A percentile compares a stretch with the other conserved stretches of the same genome.
Evolutionary conservation across 2,113 vertebrate species (phyloP).

Genomic region (Marcusenius ussheri): DNA sequence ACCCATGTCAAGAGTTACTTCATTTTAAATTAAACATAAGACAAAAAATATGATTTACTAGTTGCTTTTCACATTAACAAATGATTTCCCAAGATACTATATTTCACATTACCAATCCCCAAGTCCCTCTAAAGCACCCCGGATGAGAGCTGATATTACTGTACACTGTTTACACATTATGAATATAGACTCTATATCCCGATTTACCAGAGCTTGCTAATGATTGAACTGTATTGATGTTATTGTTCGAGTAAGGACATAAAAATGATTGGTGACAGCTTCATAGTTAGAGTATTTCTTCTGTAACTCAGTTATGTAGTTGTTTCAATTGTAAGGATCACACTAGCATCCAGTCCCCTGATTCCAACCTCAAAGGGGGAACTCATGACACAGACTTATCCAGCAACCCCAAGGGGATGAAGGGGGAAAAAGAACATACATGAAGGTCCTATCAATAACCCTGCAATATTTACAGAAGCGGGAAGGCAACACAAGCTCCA

Average conservation of each 20-base stretch:
- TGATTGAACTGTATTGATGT: not conserved
- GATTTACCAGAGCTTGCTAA: not conserved
- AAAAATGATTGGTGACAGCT: not conserved
- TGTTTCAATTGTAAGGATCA: not conserved
- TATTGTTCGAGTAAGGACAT: not conserved
- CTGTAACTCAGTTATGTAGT: not conserved
- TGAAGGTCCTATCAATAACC: conserved; percentile 67
- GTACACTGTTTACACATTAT: not conserved
- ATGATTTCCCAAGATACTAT: not conserved
- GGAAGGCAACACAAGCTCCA: conserved; percentile 67
- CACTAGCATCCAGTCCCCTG: not conserved
- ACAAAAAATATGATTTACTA: not conserved
- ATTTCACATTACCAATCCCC: not conserved
- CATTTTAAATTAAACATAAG: not conserved
- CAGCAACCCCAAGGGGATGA: conserved; percentile 31
- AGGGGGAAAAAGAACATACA: conserved; percentile 55
- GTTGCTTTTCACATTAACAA: not conserved
- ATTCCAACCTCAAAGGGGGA: not conserved
- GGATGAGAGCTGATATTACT: not conserved
- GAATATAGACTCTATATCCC: not conserved
- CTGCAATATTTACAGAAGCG: conserved; percentile 71
- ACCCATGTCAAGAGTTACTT: not conserved
- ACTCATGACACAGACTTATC: conserved; percentile 15
- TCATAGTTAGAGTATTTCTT: not conserved
- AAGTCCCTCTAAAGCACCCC: not conserved